Evolutionary conservation across 2,888 invertebrate genomes (phyloP).

Genomic region (Blastobasis adustella): DNA sequence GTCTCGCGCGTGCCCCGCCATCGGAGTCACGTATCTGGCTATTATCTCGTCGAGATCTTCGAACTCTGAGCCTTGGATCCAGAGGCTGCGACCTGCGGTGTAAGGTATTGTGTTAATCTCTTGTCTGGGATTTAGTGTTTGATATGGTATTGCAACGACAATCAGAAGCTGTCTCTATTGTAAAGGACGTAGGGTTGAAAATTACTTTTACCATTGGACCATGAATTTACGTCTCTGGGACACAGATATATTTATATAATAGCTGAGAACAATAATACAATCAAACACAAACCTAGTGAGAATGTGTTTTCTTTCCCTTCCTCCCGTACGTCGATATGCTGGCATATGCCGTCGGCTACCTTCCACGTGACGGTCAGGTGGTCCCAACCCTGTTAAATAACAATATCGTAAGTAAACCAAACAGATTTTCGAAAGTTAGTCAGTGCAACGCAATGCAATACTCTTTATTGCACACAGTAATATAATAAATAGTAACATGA

Average conservation of each 20-base stretch:
- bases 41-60: constrained; percentile 99
- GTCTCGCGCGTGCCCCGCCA: constrained; percentile 95
- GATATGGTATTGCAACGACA: background rate
- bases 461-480: no score
- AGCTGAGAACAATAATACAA: background rate
- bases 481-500: no score
- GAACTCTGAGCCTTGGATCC: constrained; percentile 94
- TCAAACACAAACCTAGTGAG: constrained; percentile 82
- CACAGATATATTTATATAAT: background rate
- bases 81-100: constrained; percentile 75
- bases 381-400: constrained; percentile 81
- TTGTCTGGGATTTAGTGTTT: background rate
- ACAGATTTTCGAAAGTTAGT: no score
- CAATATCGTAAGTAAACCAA: background rate
- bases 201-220: background rate
- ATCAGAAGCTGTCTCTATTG: no score
- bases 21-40: constrained; percentile 95
- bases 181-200: no score
- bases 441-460: no score
- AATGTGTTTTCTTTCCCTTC: constrained; percentile 98
- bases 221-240: background rate
- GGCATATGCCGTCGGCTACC: constrained; percentile 93
- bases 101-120: background rate
- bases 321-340: constrained; percentile 97
- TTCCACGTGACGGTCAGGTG: constrained; percentile 99